A percentile compares a stretch with the other conserved stretches of the same genome.
Conservation (phyloP, 2,888 invertebrate species). For the Oxystoma pomonae region DNA sequence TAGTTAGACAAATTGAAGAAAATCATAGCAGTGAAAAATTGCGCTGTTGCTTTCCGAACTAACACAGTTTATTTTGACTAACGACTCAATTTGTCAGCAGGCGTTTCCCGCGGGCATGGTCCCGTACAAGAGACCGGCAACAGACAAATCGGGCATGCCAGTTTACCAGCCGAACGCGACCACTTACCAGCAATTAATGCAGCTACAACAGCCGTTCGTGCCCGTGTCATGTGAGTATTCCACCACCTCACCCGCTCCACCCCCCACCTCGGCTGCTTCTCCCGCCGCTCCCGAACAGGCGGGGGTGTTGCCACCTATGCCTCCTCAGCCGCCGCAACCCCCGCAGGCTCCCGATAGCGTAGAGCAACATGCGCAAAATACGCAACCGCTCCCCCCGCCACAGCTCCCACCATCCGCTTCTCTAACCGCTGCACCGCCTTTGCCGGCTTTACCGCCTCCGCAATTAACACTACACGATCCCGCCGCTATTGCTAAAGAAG, state of each 20-base stretch:
- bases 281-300: constrained; percentile 33
- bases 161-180: constrained; percentile 90
- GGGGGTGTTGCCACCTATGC: constrained; percentile 25
- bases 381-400: constrained; percentile 26
- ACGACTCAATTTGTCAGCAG: constrained; percentile 53
- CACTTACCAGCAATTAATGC: constrained; percentile 93
- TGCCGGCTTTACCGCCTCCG: constrained; percentile 29
- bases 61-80: no score
- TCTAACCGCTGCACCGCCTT: constrained; percentile 24
- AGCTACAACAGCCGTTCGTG: constrained; percentile 93
- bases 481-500: constrained; percentile 70
- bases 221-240: constrained; percentile 99
- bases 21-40: no score
- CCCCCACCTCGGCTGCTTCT: constrained; percentile 38
- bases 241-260: constrained; percentile 61
- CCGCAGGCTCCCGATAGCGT: constrained; percentile 34
- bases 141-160: constrained; percentile 94
- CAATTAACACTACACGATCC: constrained; percentile 51
- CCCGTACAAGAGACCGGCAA: constrained; percentile 93
- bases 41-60: no score
- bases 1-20: no score
- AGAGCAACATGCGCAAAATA: constrained; percentile 34
- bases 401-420: constrained; percentile 29
- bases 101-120: constrained; percentile 94
- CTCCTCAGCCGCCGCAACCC: constrained; percentile 31